Evolutionary conservation across 1,140 invertebrate genomes (phyloP).

Genomic region (Aricia agestis): DNA sequence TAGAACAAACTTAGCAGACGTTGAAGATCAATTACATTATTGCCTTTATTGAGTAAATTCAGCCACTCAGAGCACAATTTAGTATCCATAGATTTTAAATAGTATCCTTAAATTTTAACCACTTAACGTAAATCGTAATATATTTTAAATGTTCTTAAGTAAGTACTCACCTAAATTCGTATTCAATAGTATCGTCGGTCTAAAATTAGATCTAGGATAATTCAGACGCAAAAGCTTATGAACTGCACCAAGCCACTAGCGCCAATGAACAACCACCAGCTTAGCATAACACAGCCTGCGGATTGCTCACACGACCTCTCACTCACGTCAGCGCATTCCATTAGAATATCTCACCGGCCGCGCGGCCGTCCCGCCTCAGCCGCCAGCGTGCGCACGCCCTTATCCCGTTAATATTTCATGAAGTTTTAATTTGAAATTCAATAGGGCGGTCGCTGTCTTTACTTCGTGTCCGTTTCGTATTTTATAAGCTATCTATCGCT

Average conservation of each 20-base stretch:
- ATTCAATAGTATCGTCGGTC: no score
- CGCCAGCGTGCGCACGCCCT: constrained; percentile 32
- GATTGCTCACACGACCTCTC: constrained; percentile 46
- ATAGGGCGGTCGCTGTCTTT: constrained; percentile 32
- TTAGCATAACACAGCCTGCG: constrained; percentile 43
- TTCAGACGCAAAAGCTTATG: constrained; percentile 25
- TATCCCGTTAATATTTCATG: constrained; percentile 59
- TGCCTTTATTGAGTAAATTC: no score
- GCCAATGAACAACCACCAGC: constrained; percentile 33
- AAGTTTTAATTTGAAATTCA: constrained; percentile 54
- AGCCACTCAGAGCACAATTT: no score
- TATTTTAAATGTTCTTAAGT: no score
- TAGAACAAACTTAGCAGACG: no score
- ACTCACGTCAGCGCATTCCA: constrained; percentile 45
- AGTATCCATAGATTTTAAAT: no score
- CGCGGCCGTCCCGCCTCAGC: not conserved
- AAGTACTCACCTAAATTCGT: no score
- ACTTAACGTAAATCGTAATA: no score
- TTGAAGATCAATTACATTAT: no score
- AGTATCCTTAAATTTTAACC: no score
- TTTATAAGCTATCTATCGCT: constrained; percentile 26
- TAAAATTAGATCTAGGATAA: no score
- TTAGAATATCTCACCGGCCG: constrained; percentile 42
- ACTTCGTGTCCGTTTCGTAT: constrained; percentile 31
- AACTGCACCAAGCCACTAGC: constrained; percentile 26